Evolutionary conservation across 2,888 invertebrate genomes (phyloP).

Genomic region (Thereva unica): DNA sequence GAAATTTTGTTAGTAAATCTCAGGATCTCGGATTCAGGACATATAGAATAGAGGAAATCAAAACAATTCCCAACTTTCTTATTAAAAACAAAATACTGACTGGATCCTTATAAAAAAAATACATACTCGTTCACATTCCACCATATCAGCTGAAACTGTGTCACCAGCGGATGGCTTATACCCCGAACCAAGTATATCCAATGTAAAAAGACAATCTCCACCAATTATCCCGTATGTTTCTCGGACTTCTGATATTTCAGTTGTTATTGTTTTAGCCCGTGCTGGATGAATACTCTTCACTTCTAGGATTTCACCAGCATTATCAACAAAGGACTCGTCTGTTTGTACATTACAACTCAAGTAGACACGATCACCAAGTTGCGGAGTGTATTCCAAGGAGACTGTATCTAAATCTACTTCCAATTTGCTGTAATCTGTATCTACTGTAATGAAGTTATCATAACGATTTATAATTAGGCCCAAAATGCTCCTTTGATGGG

Average conservation of each 20-base stretch:
- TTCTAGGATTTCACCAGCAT: slow-evolving; percentile 63
- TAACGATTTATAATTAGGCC: slow-evolving; percentile 48
- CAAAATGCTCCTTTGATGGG: slow-evolving; percentile 49
- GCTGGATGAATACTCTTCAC: slow-evolving; percentile 66
- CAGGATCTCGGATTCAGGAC: no score
- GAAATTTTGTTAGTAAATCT: no score
- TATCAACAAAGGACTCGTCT: slow-evolving; percentile 61
- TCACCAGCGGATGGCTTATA: slow-evolving; percentile 65
- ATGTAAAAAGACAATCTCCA: slow-evolving; percentile 64
- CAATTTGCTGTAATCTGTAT: slow-evolving; percentile 64
- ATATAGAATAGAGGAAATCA: no score
- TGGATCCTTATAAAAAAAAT: background rate
- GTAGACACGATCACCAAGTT: slow-evolving; percentile 72
- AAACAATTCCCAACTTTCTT: no score
- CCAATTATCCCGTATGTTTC: slow-evolving; percentile 63
- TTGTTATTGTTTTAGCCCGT: slow-evolving; percentile 62
- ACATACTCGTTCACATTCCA: slow-evolving; percentile 68
- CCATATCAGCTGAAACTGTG: slow-evolving; percentile 67
- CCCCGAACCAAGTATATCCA: slow-evolving; percentile 61
- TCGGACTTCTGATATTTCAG: slow-evolving; percentile 56
- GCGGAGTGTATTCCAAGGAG: slow-evolving; percentile 67
- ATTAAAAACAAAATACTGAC: background rate
- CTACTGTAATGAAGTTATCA: slow-evolving; percentile 48
- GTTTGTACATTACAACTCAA: slow-evolving; percentile 67
- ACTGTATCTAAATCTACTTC: slow-evolving; percentile 66